Conservation (phyloP, 2,113 vertebrate genomes). For the Channa maculata region DNA sequence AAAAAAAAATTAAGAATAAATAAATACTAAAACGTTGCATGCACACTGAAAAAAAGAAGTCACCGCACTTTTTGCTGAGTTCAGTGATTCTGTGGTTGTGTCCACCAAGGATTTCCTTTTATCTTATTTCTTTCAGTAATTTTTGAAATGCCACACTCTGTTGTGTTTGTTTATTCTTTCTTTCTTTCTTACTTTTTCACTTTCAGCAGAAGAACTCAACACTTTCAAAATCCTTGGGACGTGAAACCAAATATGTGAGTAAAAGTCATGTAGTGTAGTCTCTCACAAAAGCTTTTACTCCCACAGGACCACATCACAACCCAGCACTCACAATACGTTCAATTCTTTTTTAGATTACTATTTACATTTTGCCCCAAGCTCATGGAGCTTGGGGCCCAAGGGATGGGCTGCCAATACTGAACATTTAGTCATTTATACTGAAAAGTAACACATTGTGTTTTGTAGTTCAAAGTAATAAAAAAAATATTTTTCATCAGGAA, state of each 20-base stretch:
- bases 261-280: neutral
- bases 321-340: too few species aligned
- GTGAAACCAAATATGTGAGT: conserved; percentile 98
- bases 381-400: too few species aligned
- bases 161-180: conserved; percentile 1
- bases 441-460: too few species aligned
- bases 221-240: conserved; percentile 85
- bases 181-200: conserved; percentile 17
- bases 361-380: too few species aligned
- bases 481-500: too few species aligned
- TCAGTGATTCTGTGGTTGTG: neutral
- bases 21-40: neutral
- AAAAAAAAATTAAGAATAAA: neutral
- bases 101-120: conserved; percentile 13
- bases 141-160: neutral
- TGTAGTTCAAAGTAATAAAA: too few species aligned
- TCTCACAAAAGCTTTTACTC: neutral
- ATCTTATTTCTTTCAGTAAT: neutral
- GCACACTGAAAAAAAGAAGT: neutral
- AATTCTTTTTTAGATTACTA: too few species aligned
- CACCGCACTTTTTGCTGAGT: neutral
- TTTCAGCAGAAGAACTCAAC: conserved; percentile 73
- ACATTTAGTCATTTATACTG: too few species aligned
- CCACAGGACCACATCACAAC: neutral
- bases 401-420: too few species aligned